These are phyloP conservation scores for Eumerus sabulonum DNA, from an alignment of 2,888 invertebrate species.

Conservation along the genomic window DNA sequence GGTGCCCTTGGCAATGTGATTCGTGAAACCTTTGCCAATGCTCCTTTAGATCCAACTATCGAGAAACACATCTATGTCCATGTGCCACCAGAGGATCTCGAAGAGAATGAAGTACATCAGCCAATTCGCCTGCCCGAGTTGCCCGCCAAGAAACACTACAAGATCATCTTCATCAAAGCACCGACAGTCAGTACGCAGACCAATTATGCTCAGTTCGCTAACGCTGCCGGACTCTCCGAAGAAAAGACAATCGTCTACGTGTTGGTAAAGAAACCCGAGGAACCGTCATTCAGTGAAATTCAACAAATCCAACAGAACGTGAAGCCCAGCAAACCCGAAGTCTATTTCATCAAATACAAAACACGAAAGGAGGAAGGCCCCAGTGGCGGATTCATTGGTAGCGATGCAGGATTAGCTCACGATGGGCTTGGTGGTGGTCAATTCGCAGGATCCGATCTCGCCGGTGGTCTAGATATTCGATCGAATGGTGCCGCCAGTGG, in stretches of 20 bases:
- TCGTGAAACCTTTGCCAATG: constrained; percentile 70
- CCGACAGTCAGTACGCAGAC: constrained; percentile 82
- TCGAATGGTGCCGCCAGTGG: constrained; percentile 58
- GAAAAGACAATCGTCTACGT: constrained; percentile 86
- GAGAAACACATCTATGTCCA: constrained; percentile 94
- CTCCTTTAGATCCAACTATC: constrained; percentile 81
- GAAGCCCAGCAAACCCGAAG: constrained; percentile 85
- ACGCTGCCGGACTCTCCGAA: constrained; percentile 82
- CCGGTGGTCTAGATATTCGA: constrained; percentile 63
- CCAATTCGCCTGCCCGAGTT: constrained; percentile 82
- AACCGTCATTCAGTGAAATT: constrained; percentile 82
- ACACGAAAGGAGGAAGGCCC: constrained; percentile 79
- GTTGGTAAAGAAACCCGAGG: constrained; percentile 85
- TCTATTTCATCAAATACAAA: constrained; percentile 86
- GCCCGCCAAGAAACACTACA: constrained; percentile 86
- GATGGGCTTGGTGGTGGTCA: constrained; percentile 37
- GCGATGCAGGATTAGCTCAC: constrained; percentile 29
- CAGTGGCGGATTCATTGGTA: constrained; percentile 42
- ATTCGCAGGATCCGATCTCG: constrained; percentile 58
- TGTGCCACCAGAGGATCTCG: constrained; percentile 90
- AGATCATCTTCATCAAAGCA: constrained; percentile 87
- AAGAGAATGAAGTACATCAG: constrained; percentile 84
- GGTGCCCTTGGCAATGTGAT: constrained; percentile 71
- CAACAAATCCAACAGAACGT: constrained; percentile 81
- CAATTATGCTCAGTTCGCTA: constrained; percentile 81